Base-by-base conservation (phyloP, 2,888 invertebrate genomes). In the Onthophagus sagittarius region DNA sequence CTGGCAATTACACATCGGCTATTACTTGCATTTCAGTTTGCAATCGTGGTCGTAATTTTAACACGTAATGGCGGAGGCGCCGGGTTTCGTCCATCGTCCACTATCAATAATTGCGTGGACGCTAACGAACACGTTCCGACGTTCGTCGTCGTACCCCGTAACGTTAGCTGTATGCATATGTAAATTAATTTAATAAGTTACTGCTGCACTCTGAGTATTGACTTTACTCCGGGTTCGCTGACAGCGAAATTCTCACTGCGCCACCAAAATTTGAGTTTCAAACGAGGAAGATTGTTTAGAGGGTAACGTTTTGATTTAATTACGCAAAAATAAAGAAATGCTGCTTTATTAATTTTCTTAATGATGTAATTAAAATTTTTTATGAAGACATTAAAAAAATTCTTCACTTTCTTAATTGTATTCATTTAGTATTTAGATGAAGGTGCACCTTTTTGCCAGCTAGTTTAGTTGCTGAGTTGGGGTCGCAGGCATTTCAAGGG, bases 41-140 rank as follows among this genome's bases (percentile, higher is more conserved):
- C 64, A 39, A 71, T 69, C 64, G 62, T 62, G 13, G 72, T 62
- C 63, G 63, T 74, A 74, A 74, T 71, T 74, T 70, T 31, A 15
- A 31, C 13, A 32, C 64, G 71, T 72, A 74, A 72, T 72, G 70
- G 64, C 53, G 13, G 69, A 23, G 23, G 31, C 67, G 31, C 70
- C 70, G 63, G 70, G 39, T 39, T 53, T 67, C 71, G 69, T 73
- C 69, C 64, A 70, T 71, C 70, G 71, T 73, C 62, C 33, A 53
- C 63, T 76, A 78, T 76, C 78, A 78, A 78, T 79, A 80, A 79
- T 79, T 79, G 76, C 77, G 75, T 77, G 76, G 77, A 67, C 67
- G 23, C n/a, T 32, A 13, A 15, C 13, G 31, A 67, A 32, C 67
- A 67, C n/a, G 67, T 13, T 31, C 5, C 67, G 15, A 9, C 15